These are phyloP conservation scores for Aplysina aerophoba DNA, from an alignment of 37 sponge, comb jelly and placozoan genomes.

Conservation along the genomic window DNA sequence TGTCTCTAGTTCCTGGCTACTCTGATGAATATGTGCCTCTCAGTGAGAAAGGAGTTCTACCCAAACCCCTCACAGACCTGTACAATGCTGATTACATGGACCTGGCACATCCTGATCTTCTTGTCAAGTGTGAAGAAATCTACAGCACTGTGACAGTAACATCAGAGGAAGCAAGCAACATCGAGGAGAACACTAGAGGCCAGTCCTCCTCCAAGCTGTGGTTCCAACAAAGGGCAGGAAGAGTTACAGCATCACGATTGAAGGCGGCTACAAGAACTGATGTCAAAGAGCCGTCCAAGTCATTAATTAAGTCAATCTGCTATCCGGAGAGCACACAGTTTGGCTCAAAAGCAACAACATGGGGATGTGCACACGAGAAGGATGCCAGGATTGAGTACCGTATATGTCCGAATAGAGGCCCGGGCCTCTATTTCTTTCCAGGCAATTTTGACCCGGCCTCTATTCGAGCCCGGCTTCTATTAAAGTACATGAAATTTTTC, in stretches of 20 bases:
- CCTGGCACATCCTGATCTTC: slow-evolving; percentile 44
- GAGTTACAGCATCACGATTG: slow-evolving; percentile 58
- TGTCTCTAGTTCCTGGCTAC: slow-evolving; percentile 50
- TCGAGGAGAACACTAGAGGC: slow-evolving; percentile 38
- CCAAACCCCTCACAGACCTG: slow-evolving; percentile 47
- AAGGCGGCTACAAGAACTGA: slow-evolving; percentile 48
- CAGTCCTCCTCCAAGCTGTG: slow-evolving; percentile 44
- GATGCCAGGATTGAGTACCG: slow-evolving; percentile 36
- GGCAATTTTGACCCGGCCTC: no score
- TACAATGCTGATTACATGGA: slow-evolving; percentile 9
- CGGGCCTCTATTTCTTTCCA: no score
- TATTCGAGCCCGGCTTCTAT: no score
- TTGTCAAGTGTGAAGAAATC: slow-evolving; percentile 25
- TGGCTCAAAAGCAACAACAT: slow-evolving; percentile 37
- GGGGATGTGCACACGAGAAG: slow-evolving; percentile 60
- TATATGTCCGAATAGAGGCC: no score
- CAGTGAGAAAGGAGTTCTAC: slow-evolving; percentile 23
- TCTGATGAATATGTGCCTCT: slow-evolving; percentile 39
- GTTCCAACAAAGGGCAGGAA: slow-evolving; percentile 68
- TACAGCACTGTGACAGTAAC: slow-evolving; percentile 27
- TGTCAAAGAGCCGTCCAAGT: slow-evolving; percentile 42
- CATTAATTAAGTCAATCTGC: slow-evolving; percentile 52
- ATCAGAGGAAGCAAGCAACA: slow-evolving; percentile 12
- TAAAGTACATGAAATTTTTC: no score
- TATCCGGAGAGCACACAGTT: slow-evolving; percentile 51